Percentiles rank a stretch among this genome's conserved stretches.
Conservation (phyloP, 2,888 invertebrate species). For the Minunthozetes semirufus region DNA sequence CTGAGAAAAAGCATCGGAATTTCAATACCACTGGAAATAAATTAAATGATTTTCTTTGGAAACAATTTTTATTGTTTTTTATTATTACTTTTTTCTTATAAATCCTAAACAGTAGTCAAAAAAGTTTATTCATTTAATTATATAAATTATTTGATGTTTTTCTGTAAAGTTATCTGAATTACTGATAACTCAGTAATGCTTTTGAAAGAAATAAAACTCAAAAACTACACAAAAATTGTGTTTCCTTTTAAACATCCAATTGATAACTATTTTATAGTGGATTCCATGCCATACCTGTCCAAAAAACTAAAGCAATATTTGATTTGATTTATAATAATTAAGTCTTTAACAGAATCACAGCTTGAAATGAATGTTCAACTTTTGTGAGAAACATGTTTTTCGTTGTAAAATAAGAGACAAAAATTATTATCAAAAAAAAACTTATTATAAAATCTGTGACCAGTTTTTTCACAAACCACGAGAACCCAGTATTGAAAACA, state of each 20-base stretch:
- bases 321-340: conserved; percentile 2
- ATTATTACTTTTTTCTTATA: not conserved
- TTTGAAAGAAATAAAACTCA: too few species aligned
- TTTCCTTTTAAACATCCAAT: not conserved
- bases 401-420: too few species aligned
- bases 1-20: too few species aligned
- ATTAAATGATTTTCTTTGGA: not conserved
- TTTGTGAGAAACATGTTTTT: conserved; percentile 5
- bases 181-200: not conserved
- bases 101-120: not conserved
- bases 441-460: too few species aligned
- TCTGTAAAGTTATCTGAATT: not conserved
- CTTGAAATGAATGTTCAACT: not conserved
- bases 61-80: not conserved
- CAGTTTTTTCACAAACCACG: too few species aligned
- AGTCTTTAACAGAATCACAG: not conserved
- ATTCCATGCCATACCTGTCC: not conserved
- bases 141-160: conserved; percentile 4
- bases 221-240: too few species aligned
- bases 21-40: not conserved
- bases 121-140: not conserved
- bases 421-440: too few species aligned
- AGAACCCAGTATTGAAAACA: too few species aligned
- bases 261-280: not conserved
- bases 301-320: not conserved